Base-by-base conservation (phyloP, 2,888 invertebrate genomes). In the Venusia cambrica region DNA sequence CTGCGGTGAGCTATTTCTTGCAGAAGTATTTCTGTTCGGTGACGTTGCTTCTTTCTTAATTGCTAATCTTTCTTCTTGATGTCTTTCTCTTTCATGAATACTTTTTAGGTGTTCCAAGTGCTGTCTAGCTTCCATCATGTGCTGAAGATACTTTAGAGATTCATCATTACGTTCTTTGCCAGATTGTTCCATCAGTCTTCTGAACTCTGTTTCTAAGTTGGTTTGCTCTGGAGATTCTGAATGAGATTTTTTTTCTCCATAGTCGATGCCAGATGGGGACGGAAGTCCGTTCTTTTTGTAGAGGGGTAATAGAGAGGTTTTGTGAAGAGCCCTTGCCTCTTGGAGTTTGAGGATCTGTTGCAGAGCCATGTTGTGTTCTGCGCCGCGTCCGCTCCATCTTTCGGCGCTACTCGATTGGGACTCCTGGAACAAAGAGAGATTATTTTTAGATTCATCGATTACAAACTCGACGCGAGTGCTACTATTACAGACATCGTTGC, bases 321-420 rank as follows among this genome's bases (percentile, higher is more conserved):
- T 83, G 70, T 85, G 81, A 5, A 83, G 67, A 56, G 94, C 93
- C 73, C 95, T 91, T 44, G 96, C 97, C 88, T 96, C 96, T 64
- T 94, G 94, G 63, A 96, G 94, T 61, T 96, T 91, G 61, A 97
- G 91, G 76, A 97, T 97, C 85, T 97, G 96, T 76, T 96, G 96
- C 53, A 97, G 89, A 55, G 97, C 95, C 84, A 96, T 90, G 70
- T 94, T 94, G 88, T 97, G 96, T 84, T 97, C 97, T 73, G 96
- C 94, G 58, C 93, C 94, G 72, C 94, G 93, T 70, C 96, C 93
- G 64, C 92, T 92, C 96, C 97, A 97, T 89, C 93, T 92, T 89
- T 96, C 95, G 79, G 96, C 89, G 67, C 93, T 90, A 74, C 92
- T 91, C 59, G 95, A 93, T 80, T 93, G 91, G 59, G 92, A 90